Conservation (phyloP, 1,140 invertebrate genomes). For the Papilio polytes region DNA sequence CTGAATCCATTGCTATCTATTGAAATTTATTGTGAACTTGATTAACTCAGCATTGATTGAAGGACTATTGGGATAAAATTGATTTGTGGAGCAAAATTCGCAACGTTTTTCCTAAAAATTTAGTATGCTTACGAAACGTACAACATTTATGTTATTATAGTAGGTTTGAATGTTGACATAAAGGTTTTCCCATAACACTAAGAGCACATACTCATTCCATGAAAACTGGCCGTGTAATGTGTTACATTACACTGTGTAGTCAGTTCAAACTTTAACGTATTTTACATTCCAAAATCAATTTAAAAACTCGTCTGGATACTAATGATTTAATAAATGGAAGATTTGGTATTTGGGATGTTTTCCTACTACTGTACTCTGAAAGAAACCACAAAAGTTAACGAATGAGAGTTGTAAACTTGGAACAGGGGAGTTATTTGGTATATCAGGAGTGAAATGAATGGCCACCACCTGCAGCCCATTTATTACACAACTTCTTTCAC, state of each 20-base stretch:
- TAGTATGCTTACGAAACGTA: background rate
- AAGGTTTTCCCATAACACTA: too few species aligned
- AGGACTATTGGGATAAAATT: background rate
- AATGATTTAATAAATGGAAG: background rate
- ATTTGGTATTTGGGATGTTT: background rate
- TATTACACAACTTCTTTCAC: conserved; percentile 1
- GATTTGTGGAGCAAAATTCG: background rate
- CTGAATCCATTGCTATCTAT: conserved; percentile 1
- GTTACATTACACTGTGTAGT: too few species aligned
- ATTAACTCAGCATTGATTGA: background rate
- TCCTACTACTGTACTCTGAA: background rate
- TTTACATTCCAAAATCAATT: too few species aligned
- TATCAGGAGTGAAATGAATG: conserved; percentile 3
- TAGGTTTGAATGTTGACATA: background rate
- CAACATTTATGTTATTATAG: background rate
- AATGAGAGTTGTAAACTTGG: conserved; percentile 4
- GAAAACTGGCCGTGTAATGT: too few species aligned
- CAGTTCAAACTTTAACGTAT: too few species aligned
- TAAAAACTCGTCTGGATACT: too few species aligned
- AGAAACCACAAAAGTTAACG: background rate
- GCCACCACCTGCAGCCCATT: background rate
- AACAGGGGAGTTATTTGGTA: conserved; percentile 6
- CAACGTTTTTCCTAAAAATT: background rate
- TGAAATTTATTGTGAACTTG: background rate
- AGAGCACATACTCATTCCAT: too few species aligned